These are phyloP conservation scores for Chamaea fasciata DNA, from an alignment of 2,113 vertebrate species.

Conservation along the genomic window DNA sequence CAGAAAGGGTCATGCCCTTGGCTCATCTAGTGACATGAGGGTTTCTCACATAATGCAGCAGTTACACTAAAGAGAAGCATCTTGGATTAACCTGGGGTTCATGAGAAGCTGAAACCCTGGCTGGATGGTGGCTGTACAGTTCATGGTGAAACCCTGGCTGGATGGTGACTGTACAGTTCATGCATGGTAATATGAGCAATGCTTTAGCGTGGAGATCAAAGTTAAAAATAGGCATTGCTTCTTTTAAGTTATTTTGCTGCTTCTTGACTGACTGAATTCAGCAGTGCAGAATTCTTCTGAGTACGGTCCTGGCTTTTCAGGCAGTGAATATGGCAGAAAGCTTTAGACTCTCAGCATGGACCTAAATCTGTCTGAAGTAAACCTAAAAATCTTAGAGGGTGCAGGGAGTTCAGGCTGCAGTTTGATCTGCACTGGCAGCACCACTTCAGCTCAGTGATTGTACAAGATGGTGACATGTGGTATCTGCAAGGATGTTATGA, in stretches of 20 bases:
- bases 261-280: not conserved
- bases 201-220: not conserved
- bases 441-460: not conserved
- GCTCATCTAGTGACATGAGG: accelerated
- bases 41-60: not conserved
- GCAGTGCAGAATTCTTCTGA: not conserved
- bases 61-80: not conserved
- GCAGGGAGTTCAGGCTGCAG: not conserved
- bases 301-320: not conserved
- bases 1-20: not conserved
- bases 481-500: not conserved
- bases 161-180: not conserved
- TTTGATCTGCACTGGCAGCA: not conserved
- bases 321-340: not conserved
- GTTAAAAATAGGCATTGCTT: accelerated
- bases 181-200: not conserved
- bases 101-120: not conserved
- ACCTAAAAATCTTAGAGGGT: not conserved
- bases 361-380: not conserved
- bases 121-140: not conserved
- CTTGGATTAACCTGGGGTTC: not conserved
- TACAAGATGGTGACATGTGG: not conserved
- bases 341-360: not conserved
- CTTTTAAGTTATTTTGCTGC: not conserved
- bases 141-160: not conserved